Percentiles rank a stretch among this genome's conserved stretches.
phyloP scores from a whole-genome alignment of 1,140 invertebrate species.

The Andrena cerasifolii region DNA sequence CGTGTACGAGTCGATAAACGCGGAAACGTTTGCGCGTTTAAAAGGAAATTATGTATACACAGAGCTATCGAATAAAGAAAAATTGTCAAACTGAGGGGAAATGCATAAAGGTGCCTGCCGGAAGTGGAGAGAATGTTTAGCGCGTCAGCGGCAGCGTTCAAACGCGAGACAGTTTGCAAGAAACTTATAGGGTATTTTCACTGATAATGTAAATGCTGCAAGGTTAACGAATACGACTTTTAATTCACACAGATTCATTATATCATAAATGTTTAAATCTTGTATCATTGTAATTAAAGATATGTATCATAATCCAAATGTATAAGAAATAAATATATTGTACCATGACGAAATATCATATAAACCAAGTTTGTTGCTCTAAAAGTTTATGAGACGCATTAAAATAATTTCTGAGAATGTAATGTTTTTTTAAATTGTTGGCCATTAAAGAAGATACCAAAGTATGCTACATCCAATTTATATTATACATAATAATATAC shows the following conservation, averaged over 20 bases:
- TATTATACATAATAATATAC: constrained; percentile 39
- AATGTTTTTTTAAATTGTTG: constrained; percentile 6
- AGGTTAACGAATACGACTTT: constrained; percentile 71
- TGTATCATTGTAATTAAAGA: constrained; percentile 78
- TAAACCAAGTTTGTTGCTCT: constrained; percentile 48
- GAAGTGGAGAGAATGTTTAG: constrained; percentile 36
- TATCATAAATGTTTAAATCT: constrained; percentile 80
- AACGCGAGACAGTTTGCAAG: constrained; percentile 33
- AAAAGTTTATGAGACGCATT: constrained; percentile 47
- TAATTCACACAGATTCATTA: constrained; percentile 75
- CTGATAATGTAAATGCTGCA: constrained; percentile 65
- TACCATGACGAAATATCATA: constrained; percentile 67
- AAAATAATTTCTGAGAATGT: constrained; percentile 25
- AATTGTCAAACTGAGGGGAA: constrained; percentile 57
- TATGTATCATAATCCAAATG: constrained; percentile 76
- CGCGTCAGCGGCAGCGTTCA: constrained; percentile 56
- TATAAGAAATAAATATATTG: constrained; percentile 79
- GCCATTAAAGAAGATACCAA: constrained; percentile 7
- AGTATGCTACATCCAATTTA: constrained; percentile 8
- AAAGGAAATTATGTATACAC: constrained; percentile 27
- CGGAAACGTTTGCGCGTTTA: constrained; percentile 25
- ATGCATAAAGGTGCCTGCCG: constrained; percentile 53
- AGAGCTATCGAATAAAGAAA: constrained; percentile 55
- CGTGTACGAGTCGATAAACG: constrained; percentile 30
- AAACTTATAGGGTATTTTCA: constrained; percentile 55